Base-by-base conservation (phyloP, 1,140 invertebrate genomes). In the Drosophila dunni region DNA sequence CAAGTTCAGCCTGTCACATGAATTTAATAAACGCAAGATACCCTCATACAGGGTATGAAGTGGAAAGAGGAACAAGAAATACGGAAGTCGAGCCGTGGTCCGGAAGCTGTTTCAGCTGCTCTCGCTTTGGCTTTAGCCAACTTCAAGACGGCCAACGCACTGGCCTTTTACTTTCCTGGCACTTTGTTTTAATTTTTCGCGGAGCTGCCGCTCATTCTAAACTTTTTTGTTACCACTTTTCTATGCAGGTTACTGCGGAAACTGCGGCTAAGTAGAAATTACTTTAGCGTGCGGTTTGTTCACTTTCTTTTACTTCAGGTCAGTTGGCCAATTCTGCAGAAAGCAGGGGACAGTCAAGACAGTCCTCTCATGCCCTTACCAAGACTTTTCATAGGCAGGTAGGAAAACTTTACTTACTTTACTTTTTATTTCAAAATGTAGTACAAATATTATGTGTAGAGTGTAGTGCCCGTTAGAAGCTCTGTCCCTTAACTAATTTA, bases 101-200 rank as follows among this genome's bases (percentile, higher is more conserved):
- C 72, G 66, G 71, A 74, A 61, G 71, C 53, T 72, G 63, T 29
- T 29, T 29, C 24, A 29, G 24, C 24, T 29, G 36, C 3, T 53
- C 6, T 51, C 62, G 17, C 70, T 46, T 45, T 60, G 8, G 70
- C 48, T 53, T 20, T 58, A 56, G 56, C 65, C 71, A 74, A 63
- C 71, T 69, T 68, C 57, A 74, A 74, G 79, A 72, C 66, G 83
- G 75, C 79, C 56, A 86, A 76, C 83, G 51, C 65, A 75, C 78
- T 80, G 69, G 61, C 78, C 77, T 88, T 86, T 86, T 85, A 86
- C 84, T 86, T 86, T 88, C 79, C 83, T 88, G 84, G 83, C 77
- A 86, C 83, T 86, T 88, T 88, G 83, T 88, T 86, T 86, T 86
- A 86, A 86, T 86, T 86, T 17, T 88, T 71, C 79, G 65, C 62